Base-by-base conservation (phyloP, 1,140 invertebrate species). In the Drosophila grimshawi region DNA sequence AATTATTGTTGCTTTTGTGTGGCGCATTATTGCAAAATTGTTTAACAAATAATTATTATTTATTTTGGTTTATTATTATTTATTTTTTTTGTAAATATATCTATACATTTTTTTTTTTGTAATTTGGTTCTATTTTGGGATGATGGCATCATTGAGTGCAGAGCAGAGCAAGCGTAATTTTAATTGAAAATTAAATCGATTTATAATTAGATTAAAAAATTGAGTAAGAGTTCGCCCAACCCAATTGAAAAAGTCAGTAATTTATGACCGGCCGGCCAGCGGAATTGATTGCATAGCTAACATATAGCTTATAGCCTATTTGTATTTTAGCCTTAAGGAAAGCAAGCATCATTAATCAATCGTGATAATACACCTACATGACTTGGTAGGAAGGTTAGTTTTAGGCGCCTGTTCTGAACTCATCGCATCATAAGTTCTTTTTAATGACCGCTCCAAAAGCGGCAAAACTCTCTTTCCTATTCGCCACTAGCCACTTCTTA, bases 121-220 rank as follows among this genome's bases (percentile, higher is more conserved):
- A 49, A 46, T 37, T 39, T 3, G 35, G 51, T 51, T 69, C 30
- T 53, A 19, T 67, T 64, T 52, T 86, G 83, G 86, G 86, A 88
- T 85, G 80, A 88, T 81, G 70, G 62, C 52, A 80, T 88, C 72
- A 88, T 85, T 85, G 74, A 80, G 70, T 77, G 69, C 76, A 71
- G 63, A 88, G 62, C 76, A 86, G 80, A 79, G 73, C 76, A 88
- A 78, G 51, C 56, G 63, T 68, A 76, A 70, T 65, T 62, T 69
- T 51, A 57, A 78, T 69, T 56, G 55, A 61, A 60, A 51, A 32
- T 4, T 7, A 56, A 27, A 64, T 60, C 49, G 11, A 72, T 71
- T 53, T 65, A 75, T 39, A 69, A 11, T 45, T 59, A 75, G 39
- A 32, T 27, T 74, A 62, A 59, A n/a, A 19, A 35, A 43, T 53